Percentiles rank a stretch among this genome's conserved stretches.
These are phyloP conservation scores for Schmidtea mediterranea DNA, from an alignment of 1,140 invertebrate species.

Conservation along the genomic window DNA sequence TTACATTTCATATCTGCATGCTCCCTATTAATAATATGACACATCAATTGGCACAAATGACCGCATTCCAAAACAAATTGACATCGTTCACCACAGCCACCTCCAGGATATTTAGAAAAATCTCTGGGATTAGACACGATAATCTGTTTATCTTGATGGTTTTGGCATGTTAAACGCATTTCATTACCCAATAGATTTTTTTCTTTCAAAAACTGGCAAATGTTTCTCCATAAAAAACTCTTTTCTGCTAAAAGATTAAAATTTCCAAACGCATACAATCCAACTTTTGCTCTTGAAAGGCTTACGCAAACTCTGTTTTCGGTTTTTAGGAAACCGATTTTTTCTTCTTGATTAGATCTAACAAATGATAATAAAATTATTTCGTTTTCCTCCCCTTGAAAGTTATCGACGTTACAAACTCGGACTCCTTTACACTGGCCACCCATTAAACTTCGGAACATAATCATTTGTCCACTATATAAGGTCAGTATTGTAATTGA, in stretches of 20 bases:
- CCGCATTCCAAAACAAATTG: constrained; percentile 16
- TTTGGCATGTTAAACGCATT: constrained; percentile 4
- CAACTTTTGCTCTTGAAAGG: constrained; percentile 47
- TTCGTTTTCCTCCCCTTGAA: constrained; percentile 52
- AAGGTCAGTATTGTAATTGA: constrained; percentile 26
- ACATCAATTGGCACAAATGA: constrained; percentile 17
- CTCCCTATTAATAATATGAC: constrained; percentile 16
- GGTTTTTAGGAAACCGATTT: constrained; percentile 46
- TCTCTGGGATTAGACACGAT: constrained; percentile 13
- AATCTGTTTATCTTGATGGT: constrained; percentile 10
- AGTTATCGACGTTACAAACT: constrained; percentile 7
- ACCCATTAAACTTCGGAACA: constrained; percentile 13
- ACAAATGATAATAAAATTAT: constrained; percentile 56
- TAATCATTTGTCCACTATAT: constrained; percentile 22
- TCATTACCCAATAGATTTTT: constrained; percentile 8
- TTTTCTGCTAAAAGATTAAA: constrained; percentile 31
- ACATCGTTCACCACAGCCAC: constrained; percentile 21
- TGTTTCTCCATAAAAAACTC: constrained; percentile 24
- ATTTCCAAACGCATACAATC: constrained; percentile 40
- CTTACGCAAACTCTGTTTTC: constrained; percentile 55
- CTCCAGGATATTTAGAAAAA: constrained; percentile 22
- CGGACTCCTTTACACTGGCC: background rate
- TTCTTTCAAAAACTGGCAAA: constrained; percentile 8
- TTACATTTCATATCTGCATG: constrained; percentile 15
- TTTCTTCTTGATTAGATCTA: constrained; percentile 37